Evolutionary conservation across 2,888 invertebrate genomes (phyloP).

Genomic region (Podabrus alpinus): DNA sequence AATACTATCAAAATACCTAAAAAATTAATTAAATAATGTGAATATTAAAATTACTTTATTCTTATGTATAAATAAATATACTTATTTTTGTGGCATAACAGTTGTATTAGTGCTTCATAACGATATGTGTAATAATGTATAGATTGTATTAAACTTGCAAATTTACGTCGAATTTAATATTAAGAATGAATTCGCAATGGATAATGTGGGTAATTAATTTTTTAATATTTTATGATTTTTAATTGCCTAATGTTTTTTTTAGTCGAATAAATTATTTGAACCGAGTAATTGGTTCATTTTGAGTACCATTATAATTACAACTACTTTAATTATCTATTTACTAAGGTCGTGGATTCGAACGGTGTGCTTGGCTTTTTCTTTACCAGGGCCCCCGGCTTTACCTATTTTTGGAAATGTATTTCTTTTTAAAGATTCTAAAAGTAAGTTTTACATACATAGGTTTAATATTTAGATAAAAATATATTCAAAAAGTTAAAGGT

Average conservation of each 20-base stretch:
- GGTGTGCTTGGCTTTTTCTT: conserved; percentile 55
- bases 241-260: background rate
- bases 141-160: background rate
- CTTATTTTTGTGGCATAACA: too few species aligned
- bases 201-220: background rate
- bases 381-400: conserved; percentile 59
- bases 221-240: background rate
- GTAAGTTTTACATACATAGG: conserved; percentile 54
- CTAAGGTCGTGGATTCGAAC: conserved; percentile 36
- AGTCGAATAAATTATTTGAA: background rate
- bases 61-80: background rate
- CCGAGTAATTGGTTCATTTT: background rate
- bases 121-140: background rate
- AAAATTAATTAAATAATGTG: background rate
- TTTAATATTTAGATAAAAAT: background rate
- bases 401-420: conserved; percentile 62
- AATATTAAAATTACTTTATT: background rate
- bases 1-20: too few species aligned
- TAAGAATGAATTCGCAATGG: background rate
- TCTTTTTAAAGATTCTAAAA: conserved; percentile 53
- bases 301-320: background rate
- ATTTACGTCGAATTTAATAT: background rate
- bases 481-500: background rate
- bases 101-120: background rate
- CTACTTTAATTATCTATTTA: background rate